Evolutionary conservation across 2,888 invertebrate species (phyloP).

Genomic region (Euzophera pinguis): DNA sequence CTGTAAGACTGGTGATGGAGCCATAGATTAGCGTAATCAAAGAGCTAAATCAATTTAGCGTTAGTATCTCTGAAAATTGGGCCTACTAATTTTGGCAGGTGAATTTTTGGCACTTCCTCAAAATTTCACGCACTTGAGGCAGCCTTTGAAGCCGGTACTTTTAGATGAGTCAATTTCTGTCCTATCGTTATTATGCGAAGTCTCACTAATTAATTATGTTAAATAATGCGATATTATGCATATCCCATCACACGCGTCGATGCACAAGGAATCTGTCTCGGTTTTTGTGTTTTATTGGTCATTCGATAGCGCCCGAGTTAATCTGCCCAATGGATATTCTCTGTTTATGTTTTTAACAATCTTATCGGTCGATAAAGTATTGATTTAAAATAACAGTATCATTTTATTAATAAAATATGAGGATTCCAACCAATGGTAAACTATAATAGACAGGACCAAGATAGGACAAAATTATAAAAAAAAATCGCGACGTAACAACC

Average conservation of each 20-base stretch:
- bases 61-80: too few species aligned
- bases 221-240: conserved; percentile 74
- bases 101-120: too few species aligned
- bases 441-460: background rate
- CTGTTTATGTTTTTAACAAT: conserved; percentile 6
- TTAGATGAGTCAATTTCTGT: background rate
- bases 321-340: conserved; percentile 6
- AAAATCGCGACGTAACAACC: too few species aligned
- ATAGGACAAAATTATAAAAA: too few species aligned
- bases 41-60: too few species aligned
- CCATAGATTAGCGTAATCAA: too few species aligned
- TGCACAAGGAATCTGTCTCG: conserved; percentile 38
- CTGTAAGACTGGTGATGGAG: too few species aligned
- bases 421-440: background rate
- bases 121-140: too few species aligned
- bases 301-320: background rate
- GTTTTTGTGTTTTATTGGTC: conserved; percentile 11
- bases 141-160: too few species aligned
- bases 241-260: conserved; percentile 64
- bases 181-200: conserved; percentile 1
- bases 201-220: conserved; percentile 70
- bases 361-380: conserved; percentile 6
- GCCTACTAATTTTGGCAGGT: too few species aligned
- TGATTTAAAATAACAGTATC: background rate
- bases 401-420: background rate